Evolutionary conservation across 2,797 vertebrate species (phyloP).

Genomic region (Typhlichthys eigenmanni): DNA sequence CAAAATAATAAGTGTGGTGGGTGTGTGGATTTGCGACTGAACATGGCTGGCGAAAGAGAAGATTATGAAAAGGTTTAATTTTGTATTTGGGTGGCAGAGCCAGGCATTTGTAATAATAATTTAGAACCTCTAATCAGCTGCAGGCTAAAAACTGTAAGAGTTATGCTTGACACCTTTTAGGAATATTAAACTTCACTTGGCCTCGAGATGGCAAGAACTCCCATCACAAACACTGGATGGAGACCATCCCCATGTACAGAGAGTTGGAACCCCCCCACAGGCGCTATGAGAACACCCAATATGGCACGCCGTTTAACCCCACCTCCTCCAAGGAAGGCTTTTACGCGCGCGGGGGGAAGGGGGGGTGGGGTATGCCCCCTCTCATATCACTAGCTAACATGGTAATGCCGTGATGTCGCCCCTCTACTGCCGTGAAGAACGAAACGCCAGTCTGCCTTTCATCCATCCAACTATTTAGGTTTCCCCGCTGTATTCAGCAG

Average conservation of each 20-base stretch:
- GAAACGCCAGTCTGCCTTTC: too few relatives aligned
- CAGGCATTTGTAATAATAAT: conserved; percentile 34
- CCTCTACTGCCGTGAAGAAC: conserved; percentile 3
- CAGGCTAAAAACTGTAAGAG: neutral
- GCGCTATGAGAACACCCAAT: too few relatives aligned
- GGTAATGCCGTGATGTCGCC: conserved; percentile 1
- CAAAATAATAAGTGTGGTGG: conserved; percentile 70
- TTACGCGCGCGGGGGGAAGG: neutral
- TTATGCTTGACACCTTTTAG: neutral
- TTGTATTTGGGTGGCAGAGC: conserved; percentile 37
- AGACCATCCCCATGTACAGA: too few relatives aligned
- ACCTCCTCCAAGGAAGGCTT: too few relatives aligned
- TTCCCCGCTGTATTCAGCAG: too few relatives aligned
- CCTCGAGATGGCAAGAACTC: neutral
- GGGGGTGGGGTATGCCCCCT: conserved; percentile 25
- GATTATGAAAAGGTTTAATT: conserved; percentile 58
- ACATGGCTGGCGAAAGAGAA: conserved; percentile 55
- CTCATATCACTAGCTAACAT: conserved; percentile 18
- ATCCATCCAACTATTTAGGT: too few relatives aligned
- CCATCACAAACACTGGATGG: neutral
- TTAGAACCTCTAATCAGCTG: neutral
- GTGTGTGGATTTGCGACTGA: conserved; percentile 67
- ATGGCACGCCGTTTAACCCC: too few relatives aligned
- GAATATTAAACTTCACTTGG: neutral
- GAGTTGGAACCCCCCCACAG: too few relatives aligned